Conservation (phyloP, 2,888 invertebrate genomes). For the Hemistola chrysoprasaria region DNA sequence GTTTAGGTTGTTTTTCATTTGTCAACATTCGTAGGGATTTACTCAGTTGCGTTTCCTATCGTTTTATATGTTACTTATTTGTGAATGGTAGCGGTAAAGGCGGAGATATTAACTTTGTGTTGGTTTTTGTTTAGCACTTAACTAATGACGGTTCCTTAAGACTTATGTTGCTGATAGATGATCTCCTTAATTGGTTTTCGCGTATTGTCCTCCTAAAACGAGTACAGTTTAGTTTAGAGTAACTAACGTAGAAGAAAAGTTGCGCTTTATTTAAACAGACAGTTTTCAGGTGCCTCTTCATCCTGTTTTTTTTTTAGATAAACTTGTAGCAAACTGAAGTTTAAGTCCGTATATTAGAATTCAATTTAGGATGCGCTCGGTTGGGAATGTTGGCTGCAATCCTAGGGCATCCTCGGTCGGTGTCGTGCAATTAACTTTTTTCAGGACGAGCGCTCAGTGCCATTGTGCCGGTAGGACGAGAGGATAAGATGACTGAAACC, state of each 20-base stretch:
- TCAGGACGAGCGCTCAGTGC: constrained; percentile 58
- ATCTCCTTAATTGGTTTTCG: constrained; percentile 29
- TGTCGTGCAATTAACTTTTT: constrained; percentile 72
- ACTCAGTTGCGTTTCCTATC: constrained; percentile 53
- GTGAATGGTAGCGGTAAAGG: constrained; percentile 54
- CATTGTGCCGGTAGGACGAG: constrained; percentile 60
- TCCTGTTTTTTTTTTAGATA: constrained; percentile 39
- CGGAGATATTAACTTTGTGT: constrained; percentile 54
- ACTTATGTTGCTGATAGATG: constrained; percentile 32
- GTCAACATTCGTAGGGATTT: constrained; percentile 46
- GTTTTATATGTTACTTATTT: constrained; percentile 65
- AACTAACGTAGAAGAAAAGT: constrained; percentile 18
- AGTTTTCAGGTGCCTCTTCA: constrained; percentile 45
- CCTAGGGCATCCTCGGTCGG: constrained; percentile 49
- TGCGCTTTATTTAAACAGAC: constrained; percentile 38
- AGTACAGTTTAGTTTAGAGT: constrained; percentile 15
- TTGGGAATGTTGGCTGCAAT: constrained; percentile 51
- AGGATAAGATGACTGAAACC: constrained; percentile 57
- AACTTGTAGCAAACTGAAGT: constrained; percentile 25
- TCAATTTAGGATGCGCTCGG: constrained; percentile 29
- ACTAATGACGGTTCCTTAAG: constrained; percentile 46
- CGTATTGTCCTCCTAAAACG: constrained; percentile 23
- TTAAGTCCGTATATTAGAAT: constrained; percentile 33
- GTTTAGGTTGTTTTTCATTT: constrained; percentile 62
- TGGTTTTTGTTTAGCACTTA: constrained; percentile 48